Evolutionary conservation across 37 sponge, comb jelly and placozoan genomes (phyloP).

Genomic region (Chondrilla cf. caribensis): DNA sequence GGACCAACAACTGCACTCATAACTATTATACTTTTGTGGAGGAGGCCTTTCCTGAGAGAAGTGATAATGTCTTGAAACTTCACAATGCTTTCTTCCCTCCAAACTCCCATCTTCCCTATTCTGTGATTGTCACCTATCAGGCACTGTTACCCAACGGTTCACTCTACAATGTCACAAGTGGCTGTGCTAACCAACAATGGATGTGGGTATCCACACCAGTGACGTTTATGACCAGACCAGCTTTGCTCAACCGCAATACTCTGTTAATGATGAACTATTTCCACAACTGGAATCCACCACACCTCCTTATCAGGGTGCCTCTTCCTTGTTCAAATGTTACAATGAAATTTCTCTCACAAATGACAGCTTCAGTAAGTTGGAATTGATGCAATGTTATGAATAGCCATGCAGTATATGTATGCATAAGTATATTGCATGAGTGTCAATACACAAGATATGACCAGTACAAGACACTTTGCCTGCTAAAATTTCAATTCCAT

Average conservation of each 20-base stretch:
- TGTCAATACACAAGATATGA: too few species aligned
- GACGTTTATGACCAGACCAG: not conserved
- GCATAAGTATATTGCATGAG: too few species aligned
- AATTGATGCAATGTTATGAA: too few species aligned
- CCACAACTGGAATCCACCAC: not conserved
- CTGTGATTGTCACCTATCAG: not conserved
- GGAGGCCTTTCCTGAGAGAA: not conserved
- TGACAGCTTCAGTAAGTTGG: slow-evolving; percentile 1
- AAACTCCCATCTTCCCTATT: not conserved
- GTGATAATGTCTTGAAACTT: not conserved
- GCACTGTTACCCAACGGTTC: not conserved
- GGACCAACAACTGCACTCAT: not conserved
- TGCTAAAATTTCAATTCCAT: too few species aligned
- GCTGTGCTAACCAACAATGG: not conserved
- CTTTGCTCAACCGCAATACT: not conserved
- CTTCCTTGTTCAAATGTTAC: not conserved
- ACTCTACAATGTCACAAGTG: not conserved
- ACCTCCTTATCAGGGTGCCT: not conserved
- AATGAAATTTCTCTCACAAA: not conserved
- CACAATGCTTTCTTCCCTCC: slow-evolving; percentile 5
- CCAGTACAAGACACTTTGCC: too few species aligned
- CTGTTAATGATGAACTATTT: slow-evolving; percentile 2
- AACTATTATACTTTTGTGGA: not conserved
- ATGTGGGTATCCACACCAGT: not conserved
- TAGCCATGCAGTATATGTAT: too few species aligned